phyloP scores from a whole-genome alignment of 2,797 vertebrate genomes.

The Momotus momota region DNA sequence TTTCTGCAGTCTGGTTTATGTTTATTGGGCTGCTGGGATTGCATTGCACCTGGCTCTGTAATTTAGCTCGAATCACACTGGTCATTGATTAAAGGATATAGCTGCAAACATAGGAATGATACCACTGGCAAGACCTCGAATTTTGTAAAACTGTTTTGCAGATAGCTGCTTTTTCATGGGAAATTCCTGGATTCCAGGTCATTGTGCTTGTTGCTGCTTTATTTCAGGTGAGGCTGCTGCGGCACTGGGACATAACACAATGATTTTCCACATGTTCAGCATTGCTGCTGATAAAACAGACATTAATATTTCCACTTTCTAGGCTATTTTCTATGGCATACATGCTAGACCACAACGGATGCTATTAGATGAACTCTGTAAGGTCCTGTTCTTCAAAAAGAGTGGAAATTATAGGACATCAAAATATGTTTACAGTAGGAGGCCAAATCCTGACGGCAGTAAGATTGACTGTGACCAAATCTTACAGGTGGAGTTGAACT shows the following conservation, averaged over 20 bases:
- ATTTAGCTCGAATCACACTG: neutral
- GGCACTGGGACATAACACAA: neutral
- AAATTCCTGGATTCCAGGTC: neutral
- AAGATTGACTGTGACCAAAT: neutral
- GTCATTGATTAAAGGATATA: neutral
- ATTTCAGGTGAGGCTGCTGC: neutral
- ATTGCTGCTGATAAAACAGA: neutral
- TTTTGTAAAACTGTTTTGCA: neutral
- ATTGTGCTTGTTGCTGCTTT: neutral
- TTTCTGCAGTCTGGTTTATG: neutral
- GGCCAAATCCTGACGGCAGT: neutral
- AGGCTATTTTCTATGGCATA: neutral
- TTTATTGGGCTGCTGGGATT: neutral
- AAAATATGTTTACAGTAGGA: neutral
- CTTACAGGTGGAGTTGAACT: neutral
- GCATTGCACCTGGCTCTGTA: neutral
- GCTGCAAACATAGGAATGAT: fast-evolving
- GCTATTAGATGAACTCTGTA: neutral
- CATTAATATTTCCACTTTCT: neutral
- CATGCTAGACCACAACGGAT: fast-evolving
- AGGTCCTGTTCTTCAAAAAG: neutral
- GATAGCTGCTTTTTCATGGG: neutral
- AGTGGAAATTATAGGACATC: neutral
- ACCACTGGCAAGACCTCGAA: neutral
- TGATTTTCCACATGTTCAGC: neutral